Percentiles rank a stretch among this genome's conserved stretches.
phyloP scores from a whole-genome alignment of 2,888 invertebrate species.

The Schizotus pectinicornis region DNA sequence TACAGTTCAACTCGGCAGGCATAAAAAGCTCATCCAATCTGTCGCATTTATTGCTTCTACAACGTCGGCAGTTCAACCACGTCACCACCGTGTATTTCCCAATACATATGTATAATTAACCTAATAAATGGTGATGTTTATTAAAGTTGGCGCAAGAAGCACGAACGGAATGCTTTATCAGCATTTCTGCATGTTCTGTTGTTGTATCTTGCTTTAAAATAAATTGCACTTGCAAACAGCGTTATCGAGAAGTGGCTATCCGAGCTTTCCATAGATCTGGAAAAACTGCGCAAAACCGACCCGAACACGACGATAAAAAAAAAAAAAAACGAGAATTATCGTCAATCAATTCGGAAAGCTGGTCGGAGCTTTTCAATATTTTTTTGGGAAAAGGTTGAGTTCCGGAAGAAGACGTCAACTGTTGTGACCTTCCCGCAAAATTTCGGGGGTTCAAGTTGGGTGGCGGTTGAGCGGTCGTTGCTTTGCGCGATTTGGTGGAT shows the following conservation, averaged over 20 bases:
- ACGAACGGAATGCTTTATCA: conserved; percentile 42
- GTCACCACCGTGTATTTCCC: conserved; percentile 26
- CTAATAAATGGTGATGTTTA: conserved; percentile 36
- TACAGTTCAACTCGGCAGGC: conserved; percentile 17
- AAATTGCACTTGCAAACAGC: neutral
- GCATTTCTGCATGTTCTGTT: conserved; percentile 25
- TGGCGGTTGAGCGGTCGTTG: too few relatives aligned
- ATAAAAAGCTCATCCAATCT: conserved; percentile 29
- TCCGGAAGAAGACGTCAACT: neutral
- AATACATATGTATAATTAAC: conserved; percentile 37
- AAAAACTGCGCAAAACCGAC: too few relatives aligned
- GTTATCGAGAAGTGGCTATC: conserved; percentile 9
- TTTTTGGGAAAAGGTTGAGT: neutral
- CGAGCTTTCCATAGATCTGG: neutral
- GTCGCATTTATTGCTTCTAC: conserved; percentile 22
- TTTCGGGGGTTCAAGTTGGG: too few relatives aligned
- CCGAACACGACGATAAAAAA: too few relatives aligned
- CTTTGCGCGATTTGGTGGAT: neutral
- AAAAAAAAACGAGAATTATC: too few relatives aligned
- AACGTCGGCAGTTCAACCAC: conserved; percentile 18
- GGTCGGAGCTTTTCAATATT: conserved; percentile 3
- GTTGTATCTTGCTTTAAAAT: conserved; percentile 6
- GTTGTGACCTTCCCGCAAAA: too few relatives aligned
- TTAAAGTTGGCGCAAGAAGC: conserved; percentile 33
- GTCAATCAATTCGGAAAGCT: too few relatives aligned